Base-by-base conservation (phyloP, 2,797 vertebrate genomes). In the Sus cebifrons region DNA sequence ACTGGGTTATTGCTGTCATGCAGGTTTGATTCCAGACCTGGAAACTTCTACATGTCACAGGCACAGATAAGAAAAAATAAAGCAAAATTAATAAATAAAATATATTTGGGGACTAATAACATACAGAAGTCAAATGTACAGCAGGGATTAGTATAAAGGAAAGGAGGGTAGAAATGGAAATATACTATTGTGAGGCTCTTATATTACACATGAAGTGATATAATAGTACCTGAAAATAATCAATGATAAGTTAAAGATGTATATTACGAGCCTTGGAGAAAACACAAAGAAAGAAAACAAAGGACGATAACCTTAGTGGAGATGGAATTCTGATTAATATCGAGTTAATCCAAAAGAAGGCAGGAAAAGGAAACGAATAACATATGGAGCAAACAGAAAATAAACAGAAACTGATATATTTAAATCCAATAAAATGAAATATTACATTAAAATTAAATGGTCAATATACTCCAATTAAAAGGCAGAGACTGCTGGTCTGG, bases 281-380 rank as follows among this genome's bases (percentile, higher is more conserved):
- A 71, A 40, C 29, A 71, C 40, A 84, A 17, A 60, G 92, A 77
- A 68, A 23, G 78, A 74, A 84, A 87, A 91, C 12, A 94, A 75
- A 89, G 23, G 49, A 78, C 1, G 18, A 44, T 29, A 81, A 14
- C 23, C 40, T 18, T 62, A 71, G 15, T 36, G 23, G 6, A 92
- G n/a, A 89, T 49, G 29, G 29, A 94, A 86, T 86, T 14, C n/a
- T 71, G 1, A n/a, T 82, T 86, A 78, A 32, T 73, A 67, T 12
- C 82, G 58, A 52, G 5, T 32, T 65, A n/a, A 88, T 73, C 9
- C 44, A 64, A 71, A 96, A 89, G 32, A 88, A 81, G 16, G 7
- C 13, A 77, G 12, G 3, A 71, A 62, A 94, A 56, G 32, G 64
- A 56, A 85, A 91, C 54, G 5, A 73, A 89, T 74, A 86, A 73